phyloP scores from a whole-genome alignment of 2,888 invertebrate species.

The Bursaphelenchus okinawaensis region DNA sequence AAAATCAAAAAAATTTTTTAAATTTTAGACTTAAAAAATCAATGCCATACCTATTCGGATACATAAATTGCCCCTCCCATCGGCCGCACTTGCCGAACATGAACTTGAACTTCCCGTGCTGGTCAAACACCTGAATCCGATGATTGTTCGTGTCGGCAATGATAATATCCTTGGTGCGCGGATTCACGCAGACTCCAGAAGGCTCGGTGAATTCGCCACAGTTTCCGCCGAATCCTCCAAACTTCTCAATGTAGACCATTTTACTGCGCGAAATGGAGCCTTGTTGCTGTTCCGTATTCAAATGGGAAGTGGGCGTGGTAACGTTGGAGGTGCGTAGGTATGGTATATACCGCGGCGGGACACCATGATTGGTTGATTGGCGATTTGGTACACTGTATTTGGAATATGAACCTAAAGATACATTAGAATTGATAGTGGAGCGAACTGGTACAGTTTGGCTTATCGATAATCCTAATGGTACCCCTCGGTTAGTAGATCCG shows the following conservation, averaged over 20 bases:
- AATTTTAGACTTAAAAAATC: neutral
- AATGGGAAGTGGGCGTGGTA: neutral
- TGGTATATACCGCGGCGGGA: neutral
- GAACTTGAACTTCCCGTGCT: conserved; percentile 95
- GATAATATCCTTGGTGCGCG: conserved; percentile 88
- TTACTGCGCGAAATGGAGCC: too few relatives aligned
- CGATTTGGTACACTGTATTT: too few relatives aligned
- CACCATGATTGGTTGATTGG: too few relatives aligned
- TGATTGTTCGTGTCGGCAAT: conserved; percentile 94
- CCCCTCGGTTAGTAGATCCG: too few relatives aligned
- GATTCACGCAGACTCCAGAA: conserved; percentile 97
- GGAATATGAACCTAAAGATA: too few relatives aligned
- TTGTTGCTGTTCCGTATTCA: too few relatives aligned
- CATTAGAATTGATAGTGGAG: too few relatives aligned
- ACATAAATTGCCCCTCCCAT: conserved; percentile 89
- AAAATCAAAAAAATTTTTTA: neutral
- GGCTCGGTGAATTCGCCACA: conserved; percentile 87
- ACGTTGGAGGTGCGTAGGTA: neutral
- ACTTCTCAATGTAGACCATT: conserved; percentile 99
- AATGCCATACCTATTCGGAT: conserved; percentile 74
- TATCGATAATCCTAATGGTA: too few relatives aligned
- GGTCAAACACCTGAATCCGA: conserved; percentile 89
- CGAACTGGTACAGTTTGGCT: too few relatives aligned
- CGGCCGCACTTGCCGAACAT: conserved; percentile 95
- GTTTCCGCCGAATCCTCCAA: conserved; percentile 90